These are phyloP conservation scores for Damaliscus lunatus DNA, from an alignment of 2,113 vertebrate genomes.

Conservation along the genomic window DNA sequence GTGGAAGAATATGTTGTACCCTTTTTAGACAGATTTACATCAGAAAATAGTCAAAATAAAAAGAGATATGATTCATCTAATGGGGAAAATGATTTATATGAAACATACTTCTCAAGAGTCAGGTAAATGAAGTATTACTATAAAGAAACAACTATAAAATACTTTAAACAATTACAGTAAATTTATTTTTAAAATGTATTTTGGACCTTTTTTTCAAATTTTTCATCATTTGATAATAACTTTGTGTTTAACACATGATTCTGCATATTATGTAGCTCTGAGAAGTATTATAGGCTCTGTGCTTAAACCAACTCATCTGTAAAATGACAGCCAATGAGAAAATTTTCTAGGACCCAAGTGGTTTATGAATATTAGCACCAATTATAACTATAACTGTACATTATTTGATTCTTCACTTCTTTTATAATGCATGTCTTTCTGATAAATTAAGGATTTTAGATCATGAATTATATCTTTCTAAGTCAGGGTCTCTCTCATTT, in stretches of 20 bases:
- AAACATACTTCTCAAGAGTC: background rate
- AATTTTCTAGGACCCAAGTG: background rate
- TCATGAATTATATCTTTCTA: conserved; percentile 2
- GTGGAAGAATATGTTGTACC: background rate
- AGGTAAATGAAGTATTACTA: background rate
- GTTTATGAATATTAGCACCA: background rate
- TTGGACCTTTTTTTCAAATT: background rate
- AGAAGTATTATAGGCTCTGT: background rate
- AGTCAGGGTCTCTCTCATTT: conserved; percentile 10
- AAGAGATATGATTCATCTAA: background rate
- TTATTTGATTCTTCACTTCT: background rate
- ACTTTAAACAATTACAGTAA: background rate
- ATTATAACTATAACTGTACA: background rate
- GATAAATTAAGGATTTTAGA: background rate
- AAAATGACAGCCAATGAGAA: background rate
- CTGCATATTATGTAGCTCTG: background rate
- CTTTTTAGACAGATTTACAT: background rate
- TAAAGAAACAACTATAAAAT: background rate
- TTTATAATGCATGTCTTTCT: conserved; percentile 12
- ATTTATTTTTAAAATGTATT: background rate
- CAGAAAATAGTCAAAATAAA: conserved; percentile 20
- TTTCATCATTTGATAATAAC: background rate
- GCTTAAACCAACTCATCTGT: background rate
- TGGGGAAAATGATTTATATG: background rate
- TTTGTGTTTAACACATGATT: background rate